Conservation (phyloP, 2,888 invertebrate species). For the Odontothrips loti region DNA sequence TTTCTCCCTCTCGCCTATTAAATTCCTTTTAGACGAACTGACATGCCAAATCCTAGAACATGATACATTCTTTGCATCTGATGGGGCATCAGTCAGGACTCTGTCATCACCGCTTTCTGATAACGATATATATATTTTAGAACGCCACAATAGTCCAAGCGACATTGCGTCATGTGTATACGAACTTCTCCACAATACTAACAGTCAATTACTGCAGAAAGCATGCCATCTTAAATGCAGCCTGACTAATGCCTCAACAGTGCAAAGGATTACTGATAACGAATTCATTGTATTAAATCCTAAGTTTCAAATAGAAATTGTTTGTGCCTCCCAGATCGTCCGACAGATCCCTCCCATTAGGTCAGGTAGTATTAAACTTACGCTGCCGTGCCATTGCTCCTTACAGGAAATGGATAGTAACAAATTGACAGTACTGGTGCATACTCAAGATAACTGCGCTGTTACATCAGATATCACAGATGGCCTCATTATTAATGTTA, state of each 20-base stretch:
- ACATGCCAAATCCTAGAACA: not conserved
- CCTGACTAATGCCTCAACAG: not conserved
- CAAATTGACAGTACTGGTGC: too few relatives aligned
- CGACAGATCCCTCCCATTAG: too few relatives aligned
- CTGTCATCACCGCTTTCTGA: not conserved
- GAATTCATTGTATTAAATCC: not conserved
- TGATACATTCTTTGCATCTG: not conserved
- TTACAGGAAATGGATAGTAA: too few relatives aligned
- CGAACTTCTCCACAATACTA: not conserved
- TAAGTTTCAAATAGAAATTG: not conserved
- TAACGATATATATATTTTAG: not conserved
- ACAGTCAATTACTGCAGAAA: not conserved
- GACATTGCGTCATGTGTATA: not conserved
- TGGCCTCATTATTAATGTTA: too few relatives aligned
- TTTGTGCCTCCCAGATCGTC: too few relatives aligned
- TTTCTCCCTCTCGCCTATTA: not conserved
- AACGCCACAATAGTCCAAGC: not conserved
- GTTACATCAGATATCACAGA: too few relatives aligned
- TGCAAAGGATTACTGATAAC: not conserved
- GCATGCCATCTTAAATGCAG: not conserved
- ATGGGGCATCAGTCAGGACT: too few relatives aligned
- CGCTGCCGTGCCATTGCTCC: too few relatives aligned
- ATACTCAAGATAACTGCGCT: too few relatives aligned
- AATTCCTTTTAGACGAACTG: not conserved
- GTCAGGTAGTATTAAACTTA: too few relatives aligned